Evolutionary conservation across 1,140 invertebrate genomes (phyloP), one percentile per base, ranked within the genome.

Genomic region (Adoxophyes honmai): DNA sequence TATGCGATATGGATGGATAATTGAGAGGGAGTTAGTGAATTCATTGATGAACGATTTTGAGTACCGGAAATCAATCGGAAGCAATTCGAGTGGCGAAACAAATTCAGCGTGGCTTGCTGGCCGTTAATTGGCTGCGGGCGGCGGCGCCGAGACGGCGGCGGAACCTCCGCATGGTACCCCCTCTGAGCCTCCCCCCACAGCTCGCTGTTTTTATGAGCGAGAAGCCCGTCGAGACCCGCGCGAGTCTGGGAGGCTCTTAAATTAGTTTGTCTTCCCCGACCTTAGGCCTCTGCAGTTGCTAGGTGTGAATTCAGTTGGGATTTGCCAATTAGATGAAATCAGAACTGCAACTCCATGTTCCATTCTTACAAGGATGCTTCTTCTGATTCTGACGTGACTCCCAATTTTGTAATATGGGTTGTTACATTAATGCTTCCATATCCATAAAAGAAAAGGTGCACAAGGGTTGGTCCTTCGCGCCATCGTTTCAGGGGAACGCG

Each of bases 41-140:
- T 35, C 58, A 60, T 55, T 53, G 44, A 59, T 55, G 55, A 54
- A 44, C 16, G 52, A 55, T 65, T 68, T 62, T 60, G 35, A 59
- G 55, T 60, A 66, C 62, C 68, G 72, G 72, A 86, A 84, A 86
- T 84, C 80, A 86, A 84, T 88, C 81, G 79, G 81, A 87, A 88
- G 86, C 74, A 81, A 85, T 81, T 81, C 66, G 62, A 86, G 74
- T 78, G 74, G 73, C 68, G 82, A 81, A 86, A 88, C 88, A 86
- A 88, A 86, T 82, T 85, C 80, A 84, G 70, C 76, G 75, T 84
- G 75, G 78, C 74, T 82, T 85, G 82, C 78, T 68, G 75, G 73
- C 78, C 83, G 81, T 86, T 88, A 88, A 88, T 88, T 88, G 85
- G 81, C 78, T 85, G 82, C 82, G 84, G 82, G 81, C 78, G 82